Percentiles rank a stretch among this genome's conserved stretches.
phyloP scores from a whole-genome alignment of 2,797 vertebrate species.

The Graptemys geographica region DNA sequence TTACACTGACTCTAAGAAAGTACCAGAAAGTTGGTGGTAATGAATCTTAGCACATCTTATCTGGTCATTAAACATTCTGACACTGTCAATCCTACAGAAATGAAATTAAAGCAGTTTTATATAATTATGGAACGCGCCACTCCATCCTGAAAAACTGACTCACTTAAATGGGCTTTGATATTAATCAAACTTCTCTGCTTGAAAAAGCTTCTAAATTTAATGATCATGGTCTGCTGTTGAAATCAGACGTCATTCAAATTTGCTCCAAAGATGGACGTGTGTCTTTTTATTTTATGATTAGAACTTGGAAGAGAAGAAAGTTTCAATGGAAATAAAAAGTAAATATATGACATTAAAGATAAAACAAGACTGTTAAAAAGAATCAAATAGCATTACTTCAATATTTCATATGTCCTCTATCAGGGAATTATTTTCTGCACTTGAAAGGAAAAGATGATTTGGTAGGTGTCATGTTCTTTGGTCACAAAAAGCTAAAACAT shows the following conservation, averaged over 20 bases:
- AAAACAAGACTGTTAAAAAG: conserved; percentile 13
- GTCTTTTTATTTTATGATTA: conserved; percentile 36
- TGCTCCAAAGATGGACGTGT: not conserved
- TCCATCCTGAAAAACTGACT: conserved; percentile 63
- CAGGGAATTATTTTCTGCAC: not conserved
- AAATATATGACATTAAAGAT: conserved; percentile 28
- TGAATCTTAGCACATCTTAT: conserved; percentile 39
- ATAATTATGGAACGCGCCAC: conserved; percentile 70
- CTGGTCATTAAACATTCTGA: conserved; percentile 62
- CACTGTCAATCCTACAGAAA: conserved; percentile 53
- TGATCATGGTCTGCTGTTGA: conserved; percentile 69
- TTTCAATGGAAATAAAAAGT: conserved; percentile 10
- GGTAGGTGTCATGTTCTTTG: not conserved
- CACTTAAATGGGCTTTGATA: conserved; percentile 76
- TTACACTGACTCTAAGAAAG: conserved; percentile 32
- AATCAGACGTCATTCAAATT: conserved; percentile 62
- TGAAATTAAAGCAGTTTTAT: conserved; percentile 76
- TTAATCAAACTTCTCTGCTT: conserved; percentile 76
- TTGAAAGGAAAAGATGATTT: conserved; percentile 27
- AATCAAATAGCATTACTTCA: conserved; percentile 14
- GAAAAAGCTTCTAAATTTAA: conserved; percentile 71
- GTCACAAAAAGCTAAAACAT: not conserved
- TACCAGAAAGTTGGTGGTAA: not conserved
- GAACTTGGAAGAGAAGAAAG: not conserved
- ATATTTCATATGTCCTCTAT: not conserved